These are phyloP conservation scores for Hucho hucho DNA, from an alignment of 2,113 vertebrate species.

Conservation along the genomic window DNA sequence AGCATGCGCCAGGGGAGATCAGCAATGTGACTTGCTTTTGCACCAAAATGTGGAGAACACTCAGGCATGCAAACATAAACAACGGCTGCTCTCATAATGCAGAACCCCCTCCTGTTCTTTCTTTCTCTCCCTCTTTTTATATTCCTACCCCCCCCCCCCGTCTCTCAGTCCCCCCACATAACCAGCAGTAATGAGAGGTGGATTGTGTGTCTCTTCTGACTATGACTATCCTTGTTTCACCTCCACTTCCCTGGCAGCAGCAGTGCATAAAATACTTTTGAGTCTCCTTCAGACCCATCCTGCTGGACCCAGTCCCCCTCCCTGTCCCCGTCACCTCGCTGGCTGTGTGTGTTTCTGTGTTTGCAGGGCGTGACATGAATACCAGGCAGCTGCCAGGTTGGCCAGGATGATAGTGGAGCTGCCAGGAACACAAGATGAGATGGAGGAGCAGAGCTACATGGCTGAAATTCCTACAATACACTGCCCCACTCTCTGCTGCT, in stretches of 20 bases:
- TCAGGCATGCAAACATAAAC: constrained; percentile 5
- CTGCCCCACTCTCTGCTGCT: not conserved
- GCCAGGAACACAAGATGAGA: not conserved
- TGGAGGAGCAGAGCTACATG: not conserved
- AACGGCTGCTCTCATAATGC: constrained; percentile 17
- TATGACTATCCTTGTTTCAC: not conserved
- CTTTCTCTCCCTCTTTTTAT: not conserved
- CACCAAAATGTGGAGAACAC: not conserved
- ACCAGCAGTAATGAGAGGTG: too few species aligned
- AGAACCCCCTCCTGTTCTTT: not conserved
- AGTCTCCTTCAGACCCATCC: not conserved
- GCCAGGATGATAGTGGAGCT: not conserved
- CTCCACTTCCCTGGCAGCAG: not conserved
- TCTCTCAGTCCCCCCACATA: too few species aligned
- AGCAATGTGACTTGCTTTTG: not conserved
- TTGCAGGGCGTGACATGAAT: constrained; percentile 9
- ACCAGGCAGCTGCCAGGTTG: constrained; percentile 6
- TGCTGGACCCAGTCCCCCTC: not conserved
- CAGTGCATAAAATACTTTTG: constrained; percentile 3
- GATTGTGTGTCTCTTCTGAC: not conserved
- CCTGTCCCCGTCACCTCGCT: not conserved
- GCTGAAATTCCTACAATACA: not conserved
- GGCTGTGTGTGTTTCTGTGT: constrained; percentile 11
- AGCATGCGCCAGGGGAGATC: not conserved
- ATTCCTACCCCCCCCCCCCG: too few species aligned